Evolutionary conservation across 2,888 invertebrate species (phyloP).

Genomic region (Lithosia quadra): DNA sequence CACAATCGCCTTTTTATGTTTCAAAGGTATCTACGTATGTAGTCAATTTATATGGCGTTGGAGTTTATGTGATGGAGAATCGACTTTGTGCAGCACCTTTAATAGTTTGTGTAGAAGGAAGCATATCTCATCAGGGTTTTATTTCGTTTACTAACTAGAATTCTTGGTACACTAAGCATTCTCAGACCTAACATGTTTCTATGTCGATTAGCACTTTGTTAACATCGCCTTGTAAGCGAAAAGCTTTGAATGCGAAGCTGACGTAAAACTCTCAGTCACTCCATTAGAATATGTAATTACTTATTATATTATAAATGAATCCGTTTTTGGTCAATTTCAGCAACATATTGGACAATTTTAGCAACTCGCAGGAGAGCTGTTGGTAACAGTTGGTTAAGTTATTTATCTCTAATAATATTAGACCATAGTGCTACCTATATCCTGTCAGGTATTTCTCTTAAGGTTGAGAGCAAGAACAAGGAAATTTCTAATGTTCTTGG

Average conservation of each 20-base stretch:
- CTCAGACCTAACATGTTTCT: neutral
- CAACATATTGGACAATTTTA: too few species aligned
- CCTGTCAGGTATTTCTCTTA: too few species aligned
- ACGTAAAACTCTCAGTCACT: neutral
- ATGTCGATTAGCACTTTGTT: neutral
- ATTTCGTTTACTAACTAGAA: neutral
- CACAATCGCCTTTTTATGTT: too few species aligned
- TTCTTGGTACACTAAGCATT: slow-evolving; percentile 8
- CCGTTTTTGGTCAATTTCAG: neutral
- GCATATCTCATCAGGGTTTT: neutral
- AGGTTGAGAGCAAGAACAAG: too few species aligned
- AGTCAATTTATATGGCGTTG: neutral
- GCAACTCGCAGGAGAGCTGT: too few species aligned
- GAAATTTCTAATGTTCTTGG: too few species aligned
- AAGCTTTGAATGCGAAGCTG: neutral
- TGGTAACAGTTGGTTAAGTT: too few species aligned
- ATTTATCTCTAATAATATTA: too few species aligned
- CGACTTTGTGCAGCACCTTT: neutral
- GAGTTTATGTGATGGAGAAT: too few species aligned
- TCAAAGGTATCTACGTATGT: too few species aligned
- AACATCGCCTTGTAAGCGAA: neutral
- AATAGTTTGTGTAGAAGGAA: slow-evolving; percentile 1
- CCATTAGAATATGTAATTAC: neutral
- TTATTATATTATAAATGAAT: neutral
- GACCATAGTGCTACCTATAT: too few species aligned